Evolutionary conservation across 2,113 vertebrate genomes (phyloP).

Genomic region (Phoxinus phoxinus): DNA sequence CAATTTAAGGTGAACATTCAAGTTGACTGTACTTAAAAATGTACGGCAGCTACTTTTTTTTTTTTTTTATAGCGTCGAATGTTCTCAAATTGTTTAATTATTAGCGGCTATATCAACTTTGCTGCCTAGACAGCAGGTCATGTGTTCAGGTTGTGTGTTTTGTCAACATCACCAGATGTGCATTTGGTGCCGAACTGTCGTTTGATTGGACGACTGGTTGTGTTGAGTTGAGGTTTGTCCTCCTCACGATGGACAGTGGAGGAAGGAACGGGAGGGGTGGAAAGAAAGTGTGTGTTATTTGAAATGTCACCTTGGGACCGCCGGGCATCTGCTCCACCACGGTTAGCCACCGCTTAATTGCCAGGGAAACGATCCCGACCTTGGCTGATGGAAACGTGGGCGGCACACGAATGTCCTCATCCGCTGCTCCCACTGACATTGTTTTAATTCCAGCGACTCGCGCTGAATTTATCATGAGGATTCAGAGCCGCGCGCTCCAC

Average conservation of each 20-base stretch:
- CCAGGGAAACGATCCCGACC: constrained; percentile 73
- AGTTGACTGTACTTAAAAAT: too few relatives aligned
- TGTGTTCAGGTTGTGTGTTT: neutral
- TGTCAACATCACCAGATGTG: neutral
- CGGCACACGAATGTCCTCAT: constrained; percentile 55
- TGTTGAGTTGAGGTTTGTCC: neutral
- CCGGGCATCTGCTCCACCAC: constrained; percentile 73
- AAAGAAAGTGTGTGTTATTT: constrained; percentile 51
- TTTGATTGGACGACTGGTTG: neutral
- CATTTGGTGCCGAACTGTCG: neutral
- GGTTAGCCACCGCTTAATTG: constrained; percentile 73
- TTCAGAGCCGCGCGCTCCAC: constrained; percentile 63
- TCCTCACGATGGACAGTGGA: neutral
- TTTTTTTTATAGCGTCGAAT: too few relatives aligned
- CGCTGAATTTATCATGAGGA: constrained; percentile 73
- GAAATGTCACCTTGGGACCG: constrained; percentile 76
- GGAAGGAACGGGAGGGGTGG: neutral
- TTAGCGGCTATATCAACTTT: neutral
- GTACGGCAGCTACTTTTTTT: too few relatives aligned
- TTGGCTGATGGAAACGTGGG: constrained; percentile 64
- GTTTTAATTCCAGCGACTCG: constrained; percentile 72
- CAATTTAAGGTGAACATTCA: too few relatives aligned
- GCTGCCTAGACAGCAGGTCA: neutral
- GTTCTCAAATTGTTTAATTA: neutral
- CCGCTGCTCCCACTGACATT: constrained; percentile 71